Evolutionary conservation across 2,797 vertebrate genomes (phyloP).

Genomic region (Sus cebifrons): DNA sequence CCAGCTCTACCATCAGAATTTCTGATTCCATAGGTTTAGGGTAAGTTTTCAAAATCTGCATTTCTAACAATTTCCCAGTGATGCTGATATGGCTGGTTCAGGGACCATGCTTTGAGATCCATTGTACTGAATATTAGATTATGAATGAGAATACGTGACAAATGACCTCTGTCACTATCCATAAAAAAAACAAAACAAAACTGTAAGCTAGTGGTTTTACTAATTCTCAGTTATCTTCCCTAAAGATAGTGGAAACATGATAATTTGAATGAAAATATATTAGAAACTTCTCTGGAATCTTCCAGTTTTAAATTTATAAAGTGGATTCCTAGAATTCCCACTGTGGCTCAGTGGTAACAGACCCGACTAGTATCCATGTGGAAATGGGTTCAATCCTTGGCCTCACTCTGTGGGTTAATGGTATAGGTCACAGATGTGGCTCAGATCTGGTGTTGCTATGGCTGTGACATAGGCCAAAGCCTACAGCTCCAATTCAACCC

Average conservation of each 20-base stretch:
- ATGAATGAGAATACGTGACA: neutral
- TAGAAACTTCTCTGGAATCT: neutral
- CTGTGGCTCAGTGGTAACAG: too few relatives aligned
- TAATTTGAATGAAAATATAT: constrained; percentile 1
- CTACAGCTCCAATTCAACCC: too few relatives aligned
- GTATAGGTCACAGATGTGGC: too few relatives aligned
- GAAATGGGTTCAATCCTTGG: too few relatives aligned
- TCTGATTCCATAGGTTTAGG: neutral
- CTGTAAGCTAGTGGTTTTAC: neutral
- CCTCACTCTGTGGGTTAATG: too few relatives aligned
- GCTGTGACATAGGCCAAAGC: too few relatives aligned
- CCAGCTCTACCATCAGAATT: neutral
- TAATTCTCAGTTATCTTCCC: neutral
- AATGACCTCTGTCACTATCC: neutral
- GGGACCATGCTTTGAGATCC: neutral
- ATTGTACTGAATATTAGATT: neutral
- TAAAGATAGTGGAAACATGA: neutral
- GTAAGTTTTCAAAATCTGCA: neutral
- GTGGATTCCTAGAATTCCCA: neutral
- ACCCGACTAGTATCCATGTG: too few relatives aligned
- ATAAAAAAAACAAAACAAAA: neutral
- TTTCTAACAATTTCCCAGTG: constrained; percentile 3
- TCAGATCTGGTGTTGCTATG: too few relatives aligned
- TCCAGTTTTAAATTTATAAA: neutral
- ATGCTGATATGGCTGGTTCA: neutral